Percentiles rank a stretch among this genome's conserved stretches.
phyloP scores from a whole-genome alignment of 2,888 invertebrate species.

The Cephus nigrinus region DNA sequence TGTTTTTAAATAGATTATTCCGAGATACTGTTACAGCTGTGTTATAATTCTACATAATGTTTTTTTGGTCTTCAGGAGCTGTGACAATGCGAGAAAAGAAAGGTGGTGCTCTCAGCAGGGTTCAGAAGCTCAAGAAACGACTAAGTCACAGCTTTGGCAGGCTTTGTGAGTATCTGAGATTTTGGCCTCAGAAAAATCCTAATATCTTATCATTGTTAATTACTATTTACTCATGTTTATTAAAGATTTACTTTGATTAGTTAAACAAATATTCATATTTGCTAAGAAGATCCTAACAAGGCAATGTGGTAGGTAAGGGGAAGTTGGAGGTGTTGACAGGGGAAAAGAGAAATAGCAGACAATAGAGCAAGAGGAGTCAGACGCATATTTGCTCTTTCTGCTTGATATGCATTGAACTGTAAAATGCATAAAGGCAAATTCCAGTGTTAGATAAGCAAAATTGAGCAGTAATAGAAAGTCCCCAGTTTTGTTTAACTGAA shows the following conservation, averaged over 20 bases:
- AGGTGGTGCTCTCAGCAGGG: conserved; percentile 89
- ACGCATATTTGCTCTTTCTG: not conserved
- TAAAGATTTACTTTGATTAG: not conserved
- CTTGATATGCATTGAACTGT: not conserved
- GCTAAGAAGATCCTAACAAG: not conserved
- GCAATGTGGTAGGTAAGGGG: not conserved
- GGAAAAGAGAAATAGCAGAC: not conserved
- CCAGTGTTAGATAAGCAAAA: not conserved
- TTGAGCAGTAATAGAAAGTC: not conserved
- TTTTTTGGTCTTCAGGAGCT: conserved; percentile 55
- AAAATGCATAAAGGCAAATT: not conserved
- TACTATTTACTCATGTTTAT: not conserved
- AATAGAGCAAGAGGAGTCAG: not conserved
- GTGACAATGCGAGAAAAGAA: conserved; percentile 95
- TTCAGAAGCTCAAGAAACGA: conserved; percentile 95
- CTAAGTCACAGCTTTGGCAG: conserved; percentile 96
- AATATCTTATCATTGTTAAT: conserved; percentile 2
- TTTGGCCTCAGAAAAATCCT: not conserved
- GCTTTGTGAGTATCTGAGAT: conserved; percentile 82
- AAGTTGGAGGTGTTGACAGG: not conserved
- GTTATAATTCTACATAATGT: not conserved
- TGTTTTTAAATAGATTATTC: not conserved
- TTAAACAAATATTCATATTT: not conserved
- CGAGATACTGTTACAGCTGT: not conserved
- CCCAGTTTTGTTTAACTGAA: not conserved